Percentiles rank a stretch among this genome's conserved stretches.
phyloP scores from a whole-genome alignment of 2,113 vertebrate species.

The Opisthocomus hoazin region DNA sequence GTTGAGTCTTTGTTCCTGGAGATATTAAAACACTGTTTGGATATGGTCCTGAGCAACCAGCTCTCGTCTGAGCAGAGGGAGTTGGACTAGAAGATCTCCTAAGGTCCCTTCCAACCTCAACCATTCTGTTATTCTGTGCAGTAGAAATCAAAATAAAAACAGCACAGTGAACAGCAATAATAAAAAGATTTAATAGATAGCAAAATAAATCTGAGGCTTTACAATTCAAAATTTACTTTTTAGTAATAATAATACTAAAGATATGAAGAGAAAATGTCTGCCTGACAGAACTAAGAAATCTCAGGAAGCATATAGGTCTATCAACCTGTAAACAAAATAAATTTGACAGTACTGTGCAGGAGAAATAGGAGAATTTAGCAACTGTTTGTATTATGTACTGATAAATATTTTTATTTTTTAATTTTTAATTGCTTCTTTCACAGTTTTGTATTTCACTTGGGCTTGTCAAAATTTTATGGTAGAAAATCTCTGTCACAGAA shows the following conservation, averaged over 20 bases:
- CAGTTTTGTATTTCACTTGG: not conserved
- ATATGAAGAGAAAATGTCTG: not conserved
- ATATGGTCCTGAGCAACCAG: not conserved
- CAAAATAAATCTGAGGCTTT: not conserved
- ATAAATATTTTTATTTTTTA: not conserved
- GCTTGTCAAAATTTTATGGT: not conserved
- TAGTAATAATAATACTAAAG: not conserved
- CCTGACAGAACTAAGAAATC: not conserved
- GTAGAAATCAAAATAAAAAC: not conserved
- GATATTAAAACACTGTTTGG: not conserved
- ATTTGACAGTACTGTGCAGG: not conserved
- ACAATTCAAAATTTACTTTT: not conserved
- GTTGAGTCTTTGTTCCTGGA: not conserved
- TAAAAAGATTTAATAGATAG: not conserved
- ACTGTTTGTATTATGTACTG: not conserved
- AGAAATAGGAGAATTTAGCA: not conserved
- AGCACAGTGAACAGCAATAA: not conserved
- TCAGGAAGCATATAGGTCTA: not conserved
- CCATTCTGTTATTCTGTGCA: not conserved
- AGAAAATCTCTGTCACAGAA: not conserved
- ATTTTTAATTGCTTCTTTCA: not conserved
- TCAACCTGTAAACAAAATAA: not conserved
- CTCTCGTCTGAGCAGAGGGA: not conserved
- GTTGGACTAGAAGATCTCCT: not conserved
- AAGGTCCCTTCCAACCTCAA: not conserved